These are phyloP conservation scores for Antheraea yamamai DNA, from an alignment of 2,888 invertebrate genomes.

Conservation along the genomic window DNA sequence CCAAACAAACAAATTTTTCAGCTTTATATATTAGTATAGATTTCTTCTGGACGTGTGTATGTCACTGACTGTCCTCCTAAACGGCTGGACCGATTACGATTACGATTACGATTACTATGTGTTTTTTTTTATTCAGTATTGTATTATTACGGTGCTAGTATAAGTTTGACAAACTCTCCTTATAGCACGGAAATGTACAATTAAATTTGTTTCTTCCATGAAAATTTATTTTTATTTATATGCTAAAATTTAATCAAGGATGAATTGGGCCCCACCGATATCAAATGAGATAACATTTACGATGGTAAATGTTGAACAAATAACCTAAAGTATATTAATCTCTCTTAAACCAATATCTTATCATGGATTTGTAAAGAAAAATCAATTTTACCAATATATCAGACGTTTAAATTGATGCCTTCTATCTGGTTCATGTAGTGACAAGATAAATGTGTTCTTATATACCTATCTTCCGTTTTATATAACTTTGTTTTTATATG, in stretches of 20 bases:
- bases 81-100: too few relatives aligned
- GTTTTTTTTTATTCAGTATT: too few relatives aligned
- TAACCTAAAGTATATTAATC: not conserved
- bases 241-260: not conserved
- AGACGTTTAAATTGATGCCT: not conserved
- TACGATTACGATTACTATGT: too few relatives aligned
- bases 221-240: too few relatives aligned
- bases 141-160: too few relatives aligned
- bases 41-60: too few relatives aligned
- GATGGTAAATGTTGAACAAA: not conserved
- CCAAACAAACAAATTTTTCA: too few relatives aligned
- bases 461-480: not conserved
- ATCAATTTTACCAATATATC: not conserved
- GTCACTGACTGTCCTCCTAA: too few relatives aligned
- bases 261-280: not conserved
- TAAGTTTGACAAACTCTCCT: too few relatives aligned
- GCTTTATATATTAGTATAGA: too few relatives aligned
- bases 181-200: too few relatives aligned
- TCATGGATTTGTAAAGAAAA: not conserved
- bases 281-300: not conserved
- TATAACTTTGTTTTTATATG: conserved; percentile 3
- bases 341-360: not conserved
- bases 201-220: too few relatives aligned
- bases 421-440: not conserved
- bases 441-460: not conserved